Evolutionary conservation across 2,888 invertebrate genomes (phyloP).

Genomic region (Andrena haemorrhoa): DNA sequence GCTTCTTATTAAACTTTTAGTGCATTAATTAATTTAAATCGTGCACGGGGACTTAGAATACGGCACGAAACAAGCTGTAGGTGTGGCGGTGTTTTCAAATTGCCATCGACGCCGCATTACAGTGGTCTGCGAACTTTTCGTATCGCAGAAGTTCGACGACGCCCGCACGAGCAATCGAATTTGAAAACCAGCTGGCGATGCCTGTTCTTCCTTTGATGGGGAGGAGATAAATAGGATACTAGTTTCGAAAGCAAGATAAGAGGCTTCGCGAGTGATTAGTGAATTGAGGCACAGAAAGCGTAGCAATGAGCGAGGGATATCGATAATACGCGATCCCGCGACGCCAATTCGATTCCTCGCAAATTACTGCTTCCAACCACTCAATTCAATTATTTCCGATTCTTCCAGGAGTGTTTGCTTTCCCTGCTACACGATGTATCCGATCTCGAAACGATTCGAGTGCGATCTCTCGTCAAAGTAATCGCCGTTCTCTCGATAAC

Average conservation of each 20-base stretch:
- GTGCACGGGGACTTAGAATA: neutral
- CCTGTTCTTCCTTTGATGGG: neutral
- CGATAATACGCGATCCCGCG: neutral
- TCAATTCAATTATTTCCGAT: neutral
- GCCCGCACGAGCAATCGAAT: conserved; percentile 5
- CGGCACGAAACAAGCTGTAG: neutral
- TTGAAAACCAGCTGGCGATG: neutral
- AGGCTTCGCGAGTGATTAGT: neutral
- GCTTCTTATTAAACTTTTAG: neutral
- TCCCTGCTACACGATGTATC: neutral
- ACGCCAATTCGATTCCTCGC: neutral
- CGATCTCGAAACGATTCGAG: neutral
- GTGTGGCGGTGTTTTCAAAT: conserved; percentile 27
- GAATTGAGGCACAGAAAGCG: neutral
- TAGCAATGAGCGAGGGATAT: neutral
- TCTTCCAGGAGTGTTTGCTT: neutral
- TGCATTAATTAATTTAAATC: conserved; percentile 11
- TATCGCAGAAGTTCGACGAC: neutral
- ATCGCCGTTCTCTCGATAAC: conserved; percentile 19
- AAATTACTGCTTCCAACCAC: conserved; percentile 2
- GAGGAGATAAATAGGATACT: neutral
- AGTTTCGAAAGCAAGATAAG: neutral
- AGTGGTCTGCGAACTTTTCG: neutral
- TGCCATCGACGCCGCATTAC: neutral
- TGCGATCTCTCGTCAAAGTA: neutral